Percentiles rank a stretch among this genome's conserved stretches.
These are phyloP conservation scores for Erpobdella octoculata DNA, from an alignment of 2,888 invertebrate species.

Conservation along the genomic window DNA sequence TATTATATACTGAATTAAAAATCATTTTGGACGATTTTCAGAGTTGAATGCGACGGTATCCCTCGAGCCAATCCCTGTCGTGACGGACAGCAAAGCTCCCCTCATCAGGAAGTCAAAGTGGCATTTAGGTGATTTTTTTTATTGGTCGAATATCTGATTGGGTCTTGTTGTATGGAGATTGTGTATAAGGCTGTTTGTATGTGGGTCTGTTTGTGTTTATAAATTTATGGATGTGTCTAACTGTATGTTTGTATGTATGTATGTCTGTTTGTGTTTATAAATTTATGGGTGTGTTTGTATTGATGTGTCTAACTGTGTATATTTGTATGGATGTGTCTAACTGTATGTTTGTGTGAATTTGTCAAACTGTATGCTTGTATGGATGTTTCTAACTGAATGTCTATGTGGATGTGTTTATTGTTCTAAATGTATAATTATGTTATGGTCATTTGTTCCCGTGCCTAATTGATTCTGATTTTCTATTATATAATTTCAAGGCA, in stretches of 20 bases:
- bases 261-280: slow-evolving; percentile 16
- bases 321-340: slow-evolving; percentile 23
- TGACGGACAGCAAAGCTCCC: slow-evolving; percentile 41
- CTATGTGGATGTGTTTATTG: neutral
- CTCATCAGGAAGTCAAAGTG: slow-evolving; percentile 91
- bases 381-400: slow-evolving; percentile 20
- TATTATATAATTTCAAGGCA: slow-evolving; percentile 54
- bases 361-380: slow-evolving; percentile 23
- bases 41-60: slow-evolving; percentile 43
- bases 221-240: slow-evolving; percentile 27
- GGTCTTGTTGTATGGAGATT: too few relatives aligned
- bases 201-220: slow-evolving; percentile 27
- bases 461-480: neutral
- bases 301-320: slow-evolving; percentile 25
- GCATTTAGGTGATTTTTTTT: slow-evolving; percentile 96
- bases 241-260: slow-evolving; percentile 25
- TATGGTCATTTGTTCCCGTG: neutral
- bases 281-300: slow-evolving; percentile 23
- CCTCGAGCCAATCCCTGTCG: slow-evolving; percentile 42
- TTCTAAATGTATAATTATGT: neutral
- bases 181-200: slow-evolving; percentile 23
- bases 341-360: slow-evolving; percentile 24
- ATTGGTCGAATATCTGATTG: too few relatives aligned
- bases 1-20: too few relatives aligned
- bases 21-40: too few relatives aligned